Conservation (phyloP, 2,113 vertebrate genomes). For the Cyrtonyx montezumae region DNA sequence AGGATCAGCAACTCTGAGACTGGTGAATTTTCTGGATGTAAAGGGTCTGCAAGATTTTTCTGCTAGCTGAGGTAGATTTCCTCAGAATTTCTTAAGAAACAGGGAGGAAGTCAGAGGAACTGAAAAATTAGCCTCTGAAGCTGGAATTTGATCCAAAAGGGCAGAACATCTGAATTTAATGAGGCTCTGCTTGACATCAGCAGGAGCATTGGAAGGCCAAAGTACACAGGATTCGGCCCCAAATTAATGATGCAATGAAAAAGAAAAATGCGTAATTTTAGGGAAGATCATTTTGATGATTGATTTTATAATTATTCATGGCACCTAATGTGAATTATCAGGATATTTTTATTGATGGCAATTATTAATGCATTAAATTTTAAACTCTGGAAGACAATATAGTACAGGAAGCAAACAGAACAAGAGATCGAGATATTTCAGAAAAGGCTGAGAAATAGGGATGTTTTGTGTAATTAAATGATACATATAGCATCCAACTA, state of each 20-base stretch:
- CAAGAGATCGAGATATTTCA: slow-evolving; percentile 1
- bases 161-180: slow-evolving; percentile 48
- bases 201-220: not conserved
- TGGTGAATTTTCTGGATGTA: not conserved
- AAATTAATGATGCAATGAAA: slow-evolving; percentile 64
- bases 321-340: slow-evolving; percentile 52
- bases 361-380: slow-evolving; percentile 75
- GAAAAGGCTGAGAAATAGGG: slow-evolving; percentile 14
- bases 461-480: not conserved
- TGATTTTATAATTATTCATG: slow-evolving; percentile 74
- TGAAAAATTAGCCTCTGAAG: not conserved
- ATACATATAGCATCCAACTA: not conserved
- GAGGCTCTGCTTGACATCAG: slow-evolving; percentile 30
- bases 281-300: slow-evolving; percentile 60
- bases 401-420: slow-evolving; percentile 26
- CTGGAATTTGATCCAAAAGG: slow-evolving; percentile 8
- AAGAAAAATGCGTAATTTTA: slow-evolving; percentile 61
- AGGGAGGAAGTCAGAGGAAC: not conserved
- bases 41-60: not conserved
- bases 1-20: not conserved
- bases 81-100: not conserved
- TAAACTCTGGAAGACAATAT: slow-evolving; percentile 45
- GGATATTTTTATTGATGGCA: slow-evolving; percentile 62
- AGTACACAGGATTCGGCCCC: slow-evolving; percentile 5
- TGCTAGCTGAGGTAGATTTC: not conserved